Conservation (phyloP, 1,140 invertebrate genomes). For the Chionoecetes opilio region DNA sequence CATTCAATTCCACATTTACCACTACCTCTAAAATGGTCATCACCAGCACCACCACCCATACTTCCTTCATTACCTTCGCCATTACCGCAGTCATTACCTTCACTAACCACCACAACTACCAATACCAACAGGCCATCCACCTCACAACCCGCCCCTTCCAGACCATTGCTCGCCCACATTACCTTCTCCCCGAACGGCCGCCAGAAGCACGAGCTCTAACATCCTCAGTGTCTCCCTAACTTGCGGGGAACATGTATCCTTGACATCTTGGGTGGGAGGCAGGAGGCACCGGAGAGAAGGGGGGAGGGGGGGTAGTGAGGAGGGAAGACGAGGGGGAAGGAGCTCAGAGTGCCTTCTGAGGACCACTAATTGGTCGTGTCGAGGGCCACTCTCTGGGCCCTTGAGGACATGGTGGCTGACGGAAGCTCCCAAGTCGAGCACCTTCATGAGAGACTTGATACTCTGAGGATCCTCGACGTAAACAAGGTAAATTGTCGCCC, state of each 20-base stretch:
- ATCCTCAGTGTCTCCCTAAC: slow-evolving; percentile 13
- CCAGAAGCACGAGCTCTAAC: slow-evolving; percentile 37
- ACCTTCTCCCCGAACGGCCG: not conserved
- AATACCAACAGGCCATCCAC: not conserved
- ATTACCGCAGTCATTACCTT: not conserved
- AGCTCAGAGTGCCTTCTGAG: not conserved
- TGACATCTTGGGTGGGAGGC: not conserved
- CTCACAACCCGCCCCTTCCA: not conserved
- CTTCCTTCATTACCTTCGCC: not conserved
- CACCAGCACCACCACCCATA: not conserved
- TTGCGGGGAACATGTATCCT: slow-evolving; percentile 55
- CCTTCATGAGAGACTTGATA: slow-evolving; percentile 53
- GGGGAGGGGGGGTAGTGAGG: not conserved
- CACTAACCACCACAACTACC: not conserved
- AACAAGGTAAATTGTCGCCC: slow-evolving; percentile 58
- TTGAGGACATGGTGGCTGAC: slow-evolving; percentile 46
- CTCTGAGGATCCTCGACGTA: slow-evolving; percentile 43
- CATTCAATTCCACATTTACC: not conserved
- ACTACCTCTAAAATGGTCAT: not conserved
- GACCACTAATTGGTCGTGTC: slow-evolving; percentile 63
- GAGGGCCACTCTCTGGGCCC: slow-evolving; percentile 49
- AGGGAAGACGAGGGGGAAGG: slow-evolving; percentile 4
- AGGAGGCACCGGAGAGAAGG: not conserved
- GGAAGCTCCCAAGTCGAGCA: slow-evolving; percentile 40
- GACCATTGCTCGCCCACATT: slow-evolving; percentile 5